phyloP scores from a whole-genome alignment of 2,888 invertebrate genomes.

The Elysia crispata region DNA sequence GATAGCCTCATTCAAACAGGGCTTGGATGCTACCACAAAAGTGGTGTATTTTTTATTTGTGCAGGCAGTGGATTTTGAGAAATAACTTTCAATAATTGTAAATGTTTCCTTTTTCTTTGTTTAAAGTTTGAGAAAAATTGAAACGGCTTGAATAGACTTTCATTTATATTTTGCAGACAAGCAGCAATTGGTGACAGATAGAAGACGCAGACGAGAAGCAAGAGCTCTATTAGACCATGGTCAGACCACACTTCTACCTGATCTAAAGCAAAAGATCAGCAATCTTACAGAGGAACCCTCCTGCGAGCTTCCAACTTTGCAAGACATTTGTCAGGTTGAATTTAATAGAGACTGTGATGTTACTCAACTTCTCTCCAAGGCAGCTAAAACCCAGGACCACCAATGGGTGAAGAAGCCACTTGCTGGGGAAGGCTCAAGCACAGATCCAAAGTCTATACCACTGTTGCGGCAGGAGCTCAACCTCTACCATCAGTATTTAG shows the following conservation, averaged over 20 bases:
- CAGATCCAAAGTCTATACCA: conserved; percentile 45
- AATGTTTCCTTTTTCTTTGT: too few species aligned
- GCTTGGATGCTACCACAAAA: too few species aligned
- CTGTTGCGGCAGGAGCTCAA: conserved; percentile 31
- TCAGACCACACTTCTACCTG: conserved; percentile 15
- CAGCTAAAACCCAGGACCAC: conserved; percentile 45
- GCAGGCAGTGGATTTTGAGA: too few species aligned
- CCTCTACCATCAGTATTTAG: conserved; percentile 50
- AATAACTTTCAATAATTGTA: too few species aligned
- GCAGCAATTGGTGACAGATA: conserved; percentile 9
- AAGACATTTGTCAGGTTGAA: conserved; percentile 30
- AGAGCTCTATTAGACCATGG: conserved; percentile 28
- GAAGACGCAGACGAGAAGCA: conserved; percentile 20
- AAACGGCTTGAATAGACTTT: too few species aligned
- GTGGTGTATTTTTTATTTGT: too few species aligned
- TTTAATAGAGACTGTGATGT: conserved; percentile 46
- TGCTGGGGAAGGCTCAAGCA: conserved; percentile 35
- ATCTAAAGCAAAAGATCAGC: conserved; percentile 31
- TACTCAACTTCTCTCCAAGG: conserved; percentile 51
- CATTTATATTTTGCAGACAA: conserved; percentile 6
- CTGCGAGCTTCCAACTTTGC: conserved; percentile 15
- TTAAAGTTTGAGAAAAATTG: too few species aligned
- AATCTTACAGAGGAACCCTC: conserved; percentile 23
- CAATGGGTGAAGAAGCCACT: conserved; percentile 34
- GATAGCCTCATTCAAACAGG: too few species aligned